Percentiles rank a stretch among this genome's conserved stretches.
Evolutionary conservation across 2,888 invertebrate species (phyloP).

Genomic region (Sinopyrophorus schimmeli): DNA sequence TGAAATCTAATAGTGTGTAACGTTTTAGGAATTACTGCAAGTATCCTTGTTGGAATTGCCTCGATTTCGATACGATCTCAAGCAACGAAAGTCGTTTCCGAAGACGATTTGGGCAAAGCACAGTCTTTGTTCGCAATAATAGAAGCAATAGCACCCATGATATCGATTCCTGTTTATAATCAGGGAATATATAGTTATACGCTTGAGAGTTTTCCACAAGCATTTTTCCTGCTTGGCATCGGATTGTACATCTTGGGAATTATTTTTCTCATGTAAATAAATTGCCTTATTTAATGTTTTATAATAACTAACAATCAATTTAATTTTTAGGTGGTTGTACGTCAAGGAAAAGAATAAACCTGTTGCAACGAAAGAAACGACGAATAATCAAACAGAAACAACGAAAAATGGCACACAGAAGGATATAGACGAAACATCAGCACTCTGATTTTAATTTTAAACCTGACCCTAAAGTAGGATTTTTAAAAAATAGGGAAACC

Average conservation of each 20-base stretch:
- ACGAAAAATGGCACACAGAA: no score
- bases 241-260: conserved; percentile 58
- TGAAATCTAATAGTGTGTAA: not conserved
- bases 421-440: no score
- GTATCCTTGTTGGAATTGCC: conserved; percentile 47
- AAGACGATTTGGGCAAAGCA: conserved; percentile 51
- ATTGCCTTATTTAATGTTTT: no score
- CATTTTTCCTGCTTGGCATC: conserved; percentile 62
- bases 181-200: conserved; percentile 59
- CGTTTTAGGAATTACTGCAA: conserved; percentile 32
- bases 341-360: no score
- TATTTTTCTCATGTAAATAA: conserved; percentile 56
- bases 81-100: conserved; percentile 51
- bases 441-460: no score
- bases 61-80: conserved; percentile 49
- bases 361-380: no score
- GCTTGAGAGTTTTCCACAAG: conserved; percentile 57
- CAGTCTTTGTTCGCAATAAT: conserved; percentile 64
- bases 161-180: conserved; percentile 62
- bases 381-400: no score
- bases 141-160: conserved; percentile 61
- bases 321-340: no score
- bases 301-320: no score
- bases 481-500: no score
- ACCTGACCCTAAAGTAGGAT: no score